Evolutionary conservation across 2,113 vertebrate genomes (phyloP).

Genomic region (Numida meleagris): DNA sequence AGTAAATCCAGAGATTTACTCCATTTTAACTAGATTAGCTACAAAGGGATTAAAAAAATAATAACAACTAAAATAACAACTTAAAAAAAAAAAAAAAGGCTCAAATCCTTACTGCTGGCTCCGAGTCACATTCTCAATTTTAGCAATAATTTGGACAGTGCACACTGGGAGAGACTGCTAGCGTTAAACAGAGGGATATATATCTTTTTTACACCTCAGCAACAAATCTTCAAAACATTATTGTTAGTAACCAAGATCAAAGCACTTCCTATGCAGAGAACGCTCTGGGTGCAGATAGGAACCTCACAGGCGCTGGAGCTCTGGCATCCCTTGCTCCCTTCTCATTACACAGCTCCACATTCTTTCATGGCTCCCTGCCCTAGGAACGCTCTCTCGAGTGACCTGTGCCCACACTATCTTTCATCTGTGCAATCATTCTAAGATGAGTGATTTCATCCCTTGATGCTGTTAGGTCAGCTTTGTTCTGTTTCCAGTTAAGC

Average conservation of each 20-base stretch:
- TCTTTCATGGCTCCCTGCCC: conserved; percentile 9
- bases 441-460: conserved; percentile 37
- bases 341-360: background rate
- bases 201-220: background rate
- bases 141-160: background rate
- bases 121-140: background rate
- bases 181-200: background rate
- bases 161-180: background rate
- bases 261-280: background rate
- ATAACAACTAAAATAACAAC: no score
- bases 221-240: background rate
- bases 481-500: conserved; percentile 57
- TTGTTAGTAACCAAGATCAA: conserved; percentile 3
- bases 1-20: conserved; percentile 33
- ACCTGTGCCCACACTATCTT: conserved; percentile 26
- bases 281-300: background rate
- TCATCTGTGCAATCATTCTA: background rate
- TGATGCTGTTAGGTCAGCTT: conserved; percentile 5
- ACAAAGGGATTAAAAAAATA: background rate
- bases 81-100: background rate
- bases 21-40: background rate
- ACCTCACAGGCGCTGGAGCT: background rate
- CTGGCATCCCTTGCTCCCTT: background rate
- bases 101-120: conserved; percentile 27
- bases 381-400: conserved; percentile 26